These are phyloP conservation scores for Serranus cabrilla DNA, from an alignment of 2,797 vertebrate species.

Conservation along the genomic window DNA sequence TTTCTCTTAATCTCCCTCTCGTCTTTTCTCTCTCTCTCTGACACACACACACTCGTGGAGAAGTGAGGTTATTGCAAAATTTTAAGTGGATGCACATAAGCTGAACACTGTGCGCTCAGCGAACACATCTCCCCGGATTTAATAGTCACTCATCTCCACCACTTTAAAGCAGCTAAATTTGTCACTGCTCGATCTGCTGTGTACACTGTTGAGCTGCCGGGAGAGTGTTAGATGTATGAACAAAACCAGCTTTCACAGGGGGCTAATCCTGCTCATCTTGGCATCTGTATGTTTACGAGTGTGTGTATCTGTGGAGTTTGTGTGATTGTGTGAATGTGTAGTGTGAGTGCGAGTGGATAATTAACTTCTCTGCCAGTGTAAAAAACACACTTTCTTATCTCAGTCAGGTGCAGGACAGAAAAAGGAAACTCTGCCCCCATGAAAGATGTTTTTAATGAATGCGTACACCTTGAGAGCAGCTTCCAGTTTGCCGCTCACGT, in stretches of 20 bases:
- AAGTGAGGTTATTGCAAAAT: constrained; percentile 57
- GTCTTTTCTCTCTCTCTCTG: constrained; percentile 23
- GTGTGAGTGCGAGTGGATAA: constrained; percentile 17
- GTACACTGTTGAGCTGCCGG: constrained; percentile 42
- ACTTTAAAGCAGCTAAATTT: constrained; percentile 69
- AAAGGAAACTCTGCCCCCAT: constrained; percentile 29
- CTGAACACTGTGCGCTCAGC: constrained; percentile 53
- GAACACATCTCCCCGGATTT: constrained; percentile 68
- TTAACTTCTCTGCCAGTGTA: constrained; percentile 4
- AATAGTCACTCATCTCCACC: constrained; percentile 62
- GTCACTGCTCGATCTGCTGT: constrained; percentile 52
- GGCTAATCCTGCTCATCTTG: constrained; percentile 55
- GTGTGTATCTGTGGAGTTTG: constrained; percentile 13
- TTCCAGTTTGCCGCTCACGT: constrained; percentile 34
- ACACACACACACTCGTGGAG: constrained; percentile 7
- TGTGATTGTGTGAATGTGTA: constrained; percentile 10
- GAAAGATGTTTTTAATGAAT: constrained; percentile 39
- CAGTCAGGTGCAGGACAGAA: constrained; percentile 11
- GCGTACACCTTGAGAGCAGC: constrained; percentile 36
- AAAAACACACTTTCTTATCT: constrained; percentile 13
- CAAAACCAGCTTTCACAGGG: constrained; percentile 43
- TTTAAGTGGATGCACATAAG: constrained; percentile 58
- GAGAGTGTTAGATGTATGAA: constrained; percentile 51
- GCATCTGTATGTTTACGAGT: constrained; percentile 22
- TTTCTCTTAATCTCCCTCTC: constrained; percentile 52